Percentiles rank a stretch among this genome's conserved stretches.
These are phyloP conservation scores for Lithophane leautieri DNA, from an alignment of 2,888 invertebrate species.

Conservation along the genomic window DNA sequence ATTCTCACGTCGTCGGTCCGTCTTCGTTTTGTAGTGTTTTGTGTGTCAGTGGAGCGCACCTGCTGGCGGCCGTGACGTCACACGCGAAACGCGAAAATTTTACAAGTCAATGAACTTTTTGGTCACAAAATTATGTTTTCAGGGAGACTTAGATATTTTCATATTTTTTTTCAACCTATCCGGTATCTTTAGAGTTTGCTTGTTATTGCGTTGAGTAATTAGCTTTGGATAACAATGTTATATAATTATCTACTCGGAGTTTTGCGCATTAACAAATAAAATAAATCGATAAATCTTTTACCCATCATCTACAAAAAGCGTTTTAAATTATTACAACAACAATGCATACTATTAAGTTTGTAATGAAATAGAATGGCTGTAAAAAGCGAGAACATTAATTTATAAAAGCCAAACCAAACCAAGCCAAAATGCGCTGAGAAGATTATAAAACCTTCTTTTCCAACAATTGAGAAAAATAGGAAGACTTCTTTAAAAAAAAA, in stretches of 20 bases:
- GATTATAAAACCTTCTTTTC: constrained; percentile 17
- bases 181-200: neutral
- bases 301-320: neutral
- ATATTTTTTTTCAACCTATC: neutral
- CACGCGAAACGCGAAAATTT: constrained; percentile 36
- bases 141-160: neutral
- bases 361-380: constrained; percentile 8
- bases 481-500: constrained; percentile 32
- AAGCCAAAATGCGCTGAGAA: constrained; percentile 10
- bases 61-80: constrained; percentile 68
- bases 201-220: constrained; percentile 3
- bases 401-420: neutral
- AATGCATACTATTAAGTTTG: neutral
- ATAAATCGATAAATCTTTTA: constrained; percentile 1
- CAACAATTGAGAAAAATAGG: constrained; percentile 20
- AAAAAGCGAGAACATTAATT: neutral
- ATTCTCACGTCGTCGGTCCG: constrained; percentile 64
- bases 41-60: constrained; percentile 76
- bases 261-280: neutral
- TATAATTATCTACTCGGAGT: neutral
- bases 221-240: neutral
- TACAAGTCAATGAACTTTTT: constrained; percentile 49
- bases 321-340: neutral
- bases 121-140: constrained; percentile 2
- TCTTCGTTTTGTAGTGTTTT: constrained; percentile 70